Evolutionary conservation across 2,888 invertebrate genomes (phyloP).

Genomic region (Dolichomitus sp.): DNA sequence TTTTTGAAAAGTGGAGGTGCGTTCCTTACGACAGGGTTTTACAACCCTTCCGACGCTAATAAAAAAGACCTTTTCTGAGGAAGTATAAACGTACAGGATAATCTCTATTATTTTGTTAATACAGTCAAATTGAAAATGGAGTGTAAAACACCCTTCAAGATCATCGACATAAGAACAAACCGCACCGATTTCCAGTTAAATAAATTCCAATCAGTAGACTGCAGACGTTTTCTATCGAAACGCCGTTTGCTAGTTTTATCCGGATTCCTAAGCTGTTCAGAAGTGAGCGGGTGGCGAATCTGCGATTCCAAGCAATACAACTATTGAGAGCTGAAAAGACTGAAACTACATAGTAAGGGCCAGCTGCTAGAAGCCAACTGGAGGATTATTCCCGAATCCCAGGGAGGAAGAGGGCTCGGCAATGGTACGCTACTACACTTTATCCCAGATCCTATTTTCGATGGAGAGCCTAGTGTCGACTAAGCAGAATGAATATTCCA

Average conservation of each 20-base stretch:
- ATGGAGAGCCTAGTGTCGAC: slow-evolving; percentile 56
- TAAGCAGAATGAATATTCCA: slow-evolving; percentile 66
- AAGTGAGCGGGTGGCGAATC: slow-evolving; percentile 1
- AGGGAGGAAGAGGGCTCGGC: slow-evolving; percentile 28
- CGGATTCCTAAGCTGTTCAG: slow-evolving; percentile 3
- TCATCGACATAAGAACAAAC: not conserved
- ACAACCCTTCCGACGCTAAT: not conserved
- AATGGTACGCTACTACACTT: slow-evolving; percentile 65
- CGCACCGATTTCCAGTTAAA: not conserved
- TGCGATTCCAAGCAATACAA: slow-evolving; percentile 30
- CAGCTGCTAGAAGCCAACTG: slow-evolving; percentile 71
- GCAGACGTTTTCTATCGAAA: not conserved
- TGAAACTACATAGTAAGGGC: slow-evolving; percentile 4
- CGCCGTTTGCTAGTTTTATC: slow-evolving; percentile 11
- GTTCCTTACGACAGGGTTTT: not conserved
- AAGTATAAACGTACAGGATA: not conserved
- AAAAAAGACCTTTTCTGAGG: not conserved
- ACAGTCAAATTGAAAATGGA: not conserved
- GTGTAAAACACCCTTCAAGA: not conserved
- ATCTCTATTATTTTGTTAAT: not conserved
- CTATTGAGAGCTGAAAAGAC: slow-evolving; percentile 15
- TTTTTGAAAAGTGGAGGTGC: not conserved
- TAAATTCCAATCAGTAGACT: not conserved
- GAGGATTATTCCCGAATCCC: slow-evolving; percentile 71
- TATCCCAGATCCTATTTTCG: slow-evolving; percentile 75